These are phyloP conservation scores for Nomia melanderi DNA, from an alignment of 1,140 invertebrate genomes.

Conservation along the genomic window DNA sequence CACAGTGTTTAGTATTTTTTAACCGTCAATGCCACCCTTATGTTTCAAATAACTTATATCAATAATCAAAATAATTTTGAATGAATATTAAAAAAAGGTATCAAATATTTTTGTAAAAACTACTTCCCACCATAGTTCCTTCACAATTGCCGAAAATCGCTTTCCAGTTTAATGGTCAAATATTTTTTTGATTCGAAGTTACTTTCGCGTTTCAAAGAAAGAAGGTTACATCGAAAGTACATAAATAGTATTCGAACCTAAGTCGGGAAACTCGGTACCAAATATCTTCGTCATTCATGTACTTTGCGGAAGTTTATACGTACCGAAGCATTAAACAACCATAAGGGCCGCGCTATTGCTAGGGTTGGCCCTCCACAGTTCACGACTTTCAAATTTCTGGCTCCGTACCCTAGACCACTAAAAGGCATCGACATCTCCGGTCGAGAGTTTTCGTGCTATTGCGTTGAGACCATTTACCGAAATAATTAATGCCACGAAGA, in stretches of 20 bases:
- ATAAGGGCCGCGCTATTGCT: neutral
- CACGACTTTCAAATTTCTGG: neutral
- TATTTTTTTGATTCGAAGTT: neutral
- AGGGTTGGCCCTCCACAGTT: neutral
- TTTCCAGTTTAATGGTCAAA: no score
- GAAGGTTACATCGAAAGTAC: neutral
- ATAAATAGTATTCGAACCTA: slow-evolving; percentile 18
- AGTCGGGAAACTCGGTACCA: slow-evolving; percentile 4
- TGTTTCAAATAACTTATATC: no score
- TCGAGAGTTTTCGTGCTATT: no score
- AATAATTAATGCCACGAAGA: slow-evolving; percentile 30
- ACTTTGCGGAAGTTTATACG: slow-evolving; percentile 23
- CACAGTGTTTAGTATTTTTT: no score
- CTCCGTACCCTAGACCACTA: neutral
- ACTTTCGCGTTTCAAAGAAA: neutral
- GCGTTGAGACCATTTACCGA: neutral
- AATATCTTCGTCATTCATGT: slow-evolving; percentile 16
- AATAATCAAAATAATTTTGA: no score
- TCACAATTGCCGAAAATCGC: no score
- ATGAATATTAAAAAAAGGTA: no score
- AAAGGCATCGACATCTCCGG: neutral
- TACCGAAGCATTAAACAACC: slow-evolving; percentile 29
- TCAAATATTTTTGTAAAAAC: no score
- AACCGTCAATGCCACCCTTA: no score
- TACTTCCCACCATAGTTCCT: no score